These are phyloP conservation scores for Otis tarda DNA, from an alignment of 2,113 vertebrate genomes.

Conservation along the genomic window DNA sequence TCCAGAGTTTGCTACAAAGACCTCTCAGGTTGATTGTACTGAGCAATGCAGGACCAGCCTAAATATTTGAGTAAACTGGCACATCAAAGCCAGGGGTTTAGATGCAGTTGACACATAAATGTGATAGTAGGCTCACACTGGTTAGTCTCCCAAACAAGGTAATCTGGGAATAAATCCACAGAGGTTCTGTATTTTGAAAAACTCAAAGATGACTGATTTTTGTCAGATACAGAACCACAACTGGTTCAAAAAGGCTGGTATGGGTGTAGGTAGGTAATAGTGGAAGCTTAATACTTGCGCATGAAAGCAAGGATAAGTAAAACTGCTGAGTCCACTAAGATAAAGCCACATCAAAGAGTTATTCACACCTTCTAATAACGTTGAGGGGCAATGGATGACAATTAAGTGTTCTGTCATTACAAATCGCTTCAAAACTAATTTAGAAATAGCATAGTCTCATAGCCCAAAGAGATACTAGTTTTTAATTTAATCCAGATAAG, in stretches of 20 bases:
- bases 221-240: neutral
- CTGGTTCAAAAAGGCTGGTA: neutral
- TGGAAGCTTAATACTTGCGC: neutral
- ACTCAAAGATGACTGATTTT: neutral
- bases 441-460: neutral
- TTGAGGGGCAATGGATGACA: neutral
- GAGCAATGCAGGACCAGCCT: neutral
- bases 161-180: neutral
- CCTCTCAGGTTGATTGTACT: neutral
- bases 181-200: fast-evolving
- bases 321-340: neutral
- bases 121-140: neutral
- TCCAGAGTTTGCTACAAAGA: neutral
- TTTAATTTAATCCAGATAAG: neutral
- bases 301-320: neutral
- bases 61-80: neutral
- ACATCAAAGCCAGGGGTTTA: neutral
- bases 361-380: neutral
- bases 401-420: neutral
- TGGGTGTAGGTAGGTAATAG: neutral
- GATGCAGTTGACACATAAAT: neutral
- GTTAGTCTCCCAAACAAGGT: neutral
- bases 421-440: neutral
- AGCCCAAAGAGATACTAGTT: neutral
- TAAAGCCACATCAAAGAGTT: neutral